Conservation (phyloP, 2,888 invertebrate species). For the Sicus ferrugineus region DNA sequence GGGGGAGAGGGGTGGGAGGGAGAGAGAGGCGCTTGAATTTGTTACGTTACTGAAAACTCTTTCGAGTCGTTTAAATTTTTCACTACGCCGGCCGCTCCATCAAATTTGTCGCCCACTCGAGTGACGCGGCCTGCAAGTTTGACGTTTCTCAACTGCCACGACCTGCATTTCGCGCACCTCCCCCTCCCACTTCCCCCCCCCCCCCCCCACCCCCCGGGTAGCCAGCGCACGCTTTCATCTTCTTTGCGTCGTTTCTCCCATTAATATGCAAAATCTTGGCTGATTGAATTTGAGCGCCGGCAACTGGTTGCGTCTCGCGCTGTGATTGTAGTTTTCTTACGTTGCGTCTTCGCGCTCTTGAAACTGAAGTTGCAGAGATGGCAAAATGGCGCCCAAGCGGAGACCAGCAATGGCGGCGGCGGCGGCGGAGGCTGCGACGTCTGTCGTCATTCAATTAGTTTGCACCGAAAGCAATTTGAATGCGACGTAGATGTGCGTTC, state of each 20-base stretch:
- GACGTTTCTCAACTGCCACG: not conserved
- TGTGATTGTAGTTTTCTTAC: not conserved
- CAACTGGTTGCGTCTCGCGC: not conserved
- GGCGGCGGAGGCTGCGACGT: conserved; percentile 11
- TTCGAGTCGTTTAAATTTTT: too few relatives aligned
- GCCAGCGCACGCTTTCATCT: not conserved
- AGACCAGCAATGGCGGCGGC: not conserved
- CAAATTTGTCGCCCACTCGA: not conserved
- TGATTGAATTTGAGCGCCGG: conserved; percentile 28
- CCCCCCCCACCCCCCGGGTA: not conserved
- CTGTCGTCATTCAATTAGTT: conserved; percentile 29
- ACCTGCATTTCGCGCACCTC: conserved; percentile 1
- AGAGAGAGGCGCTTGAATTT: too few relatives aligned
- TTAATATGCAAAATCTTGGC: conserved; percentile 8
- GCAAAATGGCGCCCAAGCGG: conserved; percentile 30
- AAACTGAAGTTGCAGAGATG: conserved; percentile 31
- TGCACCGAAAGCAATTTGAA: conserved; percentile 12
- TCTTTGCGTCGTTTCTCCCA: not conserved
- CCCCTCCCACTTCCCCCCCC: not conserved
- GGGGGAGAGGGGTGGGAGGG: too few relatives aligned
- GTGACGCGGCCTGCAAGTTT: not conserved
- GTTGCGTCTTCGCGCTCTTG: conserved; percentile 1
- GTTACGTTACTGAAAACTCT: too few relatives aligned
- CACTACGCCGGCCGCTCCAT: too few relatives aligned
- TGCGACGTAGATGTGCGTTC: too few relatives aligned